Base-by-base conservation (phyloP, 2,113 vertebrate species). In the Leucopsar rothschildi region DNA sequence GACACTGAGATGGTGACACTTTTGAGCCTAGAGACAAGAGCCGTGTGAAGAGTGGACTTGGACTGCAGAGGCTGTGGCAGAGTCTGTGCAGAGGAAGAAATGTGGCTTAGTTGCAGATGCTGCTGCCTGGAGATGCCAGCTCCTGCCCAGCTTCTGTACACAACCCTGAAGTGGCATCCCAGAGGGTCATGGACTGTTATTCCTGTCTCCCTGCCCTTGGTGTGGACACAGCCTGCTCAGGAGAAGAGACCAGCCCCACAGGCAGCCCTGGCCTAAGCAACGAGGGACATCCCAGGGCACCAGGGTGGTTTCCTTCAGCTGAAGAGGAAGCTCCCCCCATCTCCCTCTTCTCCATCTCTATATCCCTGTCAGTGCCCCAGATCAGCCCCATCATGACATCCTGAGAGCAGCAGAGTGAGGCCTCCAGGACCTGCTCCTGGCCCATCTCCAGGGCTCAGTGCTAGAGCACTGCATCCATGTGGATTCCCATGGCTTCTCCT, bases 11-110 rank as follows among this genome's bases (percentile, higher is more conserved):
- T 1, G 6, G 37, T 76, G 90, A 83, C 39, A 63, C 28, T n/a
- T 64, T 63, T 0, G 0, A 61, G 29, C n/a, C 55, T 20, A 7
- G 53, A 79, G 78, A 69, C 50, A 39, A 70, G 68, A 95, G 56
- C 59, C 0, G 0, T 13, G 8, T 45, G 64, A 82, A 57, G 55
- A 76, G 49, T 0, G 0, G 33, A 40, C 27, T 35, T 63, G 2
- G 8, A 29, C 75, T 3, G 6, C 13, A 12, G 56, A 35, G 68
- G 20, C 53, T 29, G 23, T 2, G 10, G 31, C 31, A 80, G 50
- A 66, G 60, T 11, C 7, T 11, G 13, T 27, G 77, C 39, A 44
- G 86, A 88, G 50, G 42, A 85, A 10, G 64, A 78, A 66, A 76
- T 2, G 28, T 1, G 1, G 44, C 57, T 37, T 80, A 81, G 56